Percentiles rank a stretch among this genome's conserved stretches.
phyloP scores from a whole-genome alignment of 2,888 invertebrate species.

The Caenorhabditis angaria region DNA sequence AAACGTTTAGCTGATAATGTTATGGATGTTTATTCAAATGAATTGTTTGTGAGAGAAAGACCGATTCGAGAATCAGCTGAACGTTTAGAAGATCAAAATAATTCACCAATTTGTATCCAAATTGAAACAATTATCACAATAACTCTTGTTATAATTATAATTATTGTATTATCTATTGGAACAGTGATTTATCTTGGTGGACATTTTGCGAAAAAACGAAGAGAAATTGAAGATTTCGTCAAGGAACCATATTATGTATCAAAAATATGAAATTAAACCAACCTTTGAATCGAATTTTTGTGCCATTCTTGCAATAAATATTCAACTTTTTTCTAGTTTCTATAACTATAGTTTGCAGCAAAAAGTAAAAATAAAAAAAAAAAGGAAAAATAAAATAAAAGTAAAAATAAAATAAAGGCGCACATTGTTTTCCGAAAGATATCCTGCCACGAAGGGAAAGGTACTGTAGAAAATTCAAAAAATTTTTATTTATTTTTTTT shows the following conservation, averaged over 20 bases:
- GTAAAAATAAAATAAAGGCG: no score
- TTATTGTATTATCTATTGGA: slow-evolving; percentile 30
- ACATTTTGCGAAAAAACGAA: slow-evolving; percentile 26
- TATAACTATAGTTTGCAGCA: no score
- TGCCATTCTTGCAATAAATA: slow-evolving; percentile 40
- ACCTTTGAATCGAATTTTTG: not conserved
- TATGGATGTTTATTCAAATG: slow-evolving; percentile 22
- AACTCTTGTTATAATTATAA: slow-evolving; percentile 18
- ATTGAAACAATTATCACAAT: slow-evolving; percentile 12
- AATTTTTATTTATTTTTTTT: no score
- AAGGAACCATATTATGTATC: not conserved
- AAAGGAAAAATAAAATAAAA: no score
- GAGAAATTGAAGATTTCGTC: not conserved
- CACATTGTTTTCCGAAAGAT: no score
- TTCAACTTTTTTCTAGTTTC: no score
- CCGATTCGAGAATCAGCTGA: not conserved
- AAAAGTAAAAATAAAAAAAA: no score
- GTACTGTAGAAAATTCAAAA: no score
- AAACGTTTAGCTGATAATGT: slow-evolving; percentile 26
- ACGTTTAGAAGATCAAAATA: no score
- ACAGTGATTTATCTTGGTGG: slow-evolving; percentile 32
- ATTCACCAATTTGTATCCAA: not conserved
- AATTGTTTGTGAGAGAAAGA: slow-evolving; percentile 9
- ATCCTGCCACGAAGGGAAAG: no score
- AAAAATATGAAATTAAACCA: not conserved